phyloP scores from a whole-genome alignment of 2,113 vertebrate genomes.

The Scophthalmus maximus region DNA sequence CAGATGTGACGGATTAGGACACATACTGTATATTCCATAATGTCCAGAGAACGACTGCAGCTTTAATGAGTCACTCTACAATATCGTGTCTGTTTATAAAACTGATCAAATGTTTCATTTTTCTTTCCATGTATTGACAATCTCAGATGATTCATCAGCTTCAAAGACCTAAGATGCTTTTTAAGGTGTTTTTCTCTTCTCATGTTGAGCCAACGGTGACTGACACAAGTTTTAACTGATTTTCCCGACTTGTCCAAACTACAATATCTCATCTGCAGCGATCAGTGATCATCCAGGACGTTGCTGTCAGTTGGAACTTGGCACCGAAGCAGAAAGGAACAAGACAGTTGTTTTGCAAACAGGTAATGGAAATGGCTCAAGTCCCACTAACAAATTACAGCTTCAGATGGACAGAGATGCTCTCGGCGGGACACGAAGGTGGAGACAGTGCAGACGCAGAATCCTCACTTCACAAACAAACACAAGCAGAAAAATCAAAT shows the following conservation, averaged over 20 bases:
- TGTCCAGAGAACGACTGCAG: too few relatives aligned
- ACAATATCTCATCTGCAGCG: conserved; percentile 43
- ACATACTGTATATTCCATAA: too few relatives aligned
- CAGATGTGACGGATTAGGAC: too few relatives aligned
- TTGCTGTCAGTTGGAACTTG: conserved; percentile 59
- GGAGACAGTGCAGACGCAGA: background rate
- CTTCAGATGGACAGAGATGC: conserved; percentile 55
- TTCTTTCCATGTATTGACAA: background rate
- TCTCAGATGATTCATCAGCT: background rate
- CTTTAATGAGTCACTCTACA: too few relatives aligned
- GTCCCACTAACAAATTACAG: conserved; percentile 57
- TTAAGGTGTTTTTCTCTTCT: conserved; percentile 5
- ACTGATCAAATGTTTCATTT: too few relatives aligned
- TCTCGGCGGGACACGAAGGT: conserved; percentile 37
- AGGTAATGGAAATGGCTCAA: conserved; percentile 56
- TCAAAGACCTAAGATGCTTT: background rate
- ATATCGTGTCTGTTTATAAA: too few relatives aligned
- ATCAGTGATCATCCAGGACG: conserved; percentile 55
- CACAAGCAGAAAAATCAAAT: background rate
- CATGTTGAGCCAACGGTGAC: background rate
- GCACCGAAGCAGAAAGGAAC: conserved; percentile 29
- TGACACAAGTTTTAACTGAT: conserved; percentile 10
- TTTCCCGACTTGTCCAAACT: conserved; percentile 29
- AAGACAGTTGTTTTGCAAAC: conserved; percentile 47
- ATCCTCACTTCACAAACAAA: background rate